Evolutionary conservation across 2,888 invertebrate species (phyloP), one percentile per base, ranked within the genome.

Genomic region (Conus canariensis): DNA sequence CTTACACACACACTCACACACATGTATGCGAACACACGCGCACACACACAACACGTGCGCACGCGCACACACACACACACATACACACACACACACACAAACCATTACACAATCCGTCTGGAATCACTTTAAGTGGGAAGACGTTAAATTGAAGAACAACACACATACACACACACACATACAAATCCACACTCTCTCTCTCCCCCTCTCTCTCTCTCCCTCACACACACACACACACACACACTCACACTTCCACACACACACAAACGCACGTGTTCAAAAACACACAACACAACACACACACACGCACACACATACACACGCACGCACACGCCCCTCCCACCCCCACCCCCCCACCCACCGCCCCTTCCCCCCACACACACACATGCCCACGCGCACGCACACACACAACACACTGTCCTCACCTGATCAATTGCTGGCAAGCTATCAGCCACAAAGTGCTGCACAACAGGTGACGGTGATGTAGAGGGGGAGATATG

Each of bases 361-460:
- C 45, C 45, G 4, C 45, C 45, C 45, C 30, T 30, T 4, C 45
- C 45, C 45, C 45, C 2, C 2, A 45, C 45, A 2, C 45, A 45
- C 45, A 45, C 45, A 45, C 45, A 45, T 4, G 45, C 45, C 45
- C 45, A 45, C 4, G 4, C 4, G 4, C 45, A 2, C 4, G 45
- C 45, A 45, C 45, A 45, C 45, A 45, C 2, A 45, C 45, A 45
- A 45, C 45, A 45, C 30, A 30, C 30, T 45, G 45, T 45, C 45
- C 70, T 58, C 8, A 89, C 89, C 59, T 85, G 74, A 16, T 85
- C 89, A 25, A 77, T 89, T 85, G 64, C 83, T 6, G 89, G 89
- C 70, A 70, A 16, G 45, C n/a, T 70, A 10, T 89, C 89, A 70
- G 89, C 89, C 8, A 89, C 89, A 89, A 89, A 85, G 85, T 89